Evolutionary conservation across 2,113 vertebrate species (phyloP).

Genomic region (Bos taurus): DNA sequence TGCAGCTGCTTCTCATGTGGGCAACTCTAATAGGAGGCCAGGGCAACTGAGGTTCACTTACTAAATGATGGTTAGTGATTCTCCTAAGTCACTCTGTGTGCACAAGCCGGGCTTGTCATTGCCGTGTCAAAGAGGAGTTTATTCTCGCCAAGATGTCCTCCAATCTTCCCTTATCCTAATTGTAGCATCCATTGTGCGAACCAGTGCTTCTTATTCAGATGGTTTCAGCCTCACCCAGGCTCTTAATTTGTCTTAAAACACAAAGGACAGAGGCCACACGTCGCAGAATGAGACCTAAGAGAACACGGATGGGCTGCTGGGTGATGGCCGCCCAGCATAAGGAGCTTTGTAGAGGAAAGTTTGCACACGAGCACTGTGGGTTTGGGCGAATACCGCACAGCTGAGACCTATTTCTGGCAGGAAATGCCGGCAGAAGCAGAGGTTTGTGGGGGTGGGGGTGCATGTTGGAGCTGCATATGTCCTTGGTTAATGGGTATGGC

Average conservation of each 20-base stretch:
- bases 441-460: background rate
- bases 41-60: background rate
- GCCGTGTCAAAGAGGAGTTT: background rate
- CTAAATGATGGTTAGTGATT: background rate
- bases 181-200: background rate
- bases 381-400: background rate
- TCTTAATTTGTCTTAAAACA: background rate
- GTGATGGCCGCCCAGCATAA: background rate
- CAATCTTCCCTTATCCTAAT: background rate
- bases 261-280: background rate
- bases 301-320: background rate
- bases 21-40: background rate
- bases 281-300: background rate
- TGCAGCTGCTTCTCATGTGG: background rate
- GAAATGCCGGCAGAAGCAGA: background rate
- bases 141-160: background rate
- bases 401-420: conserved; percentile 47
- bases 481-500: conserved; percentile 4
- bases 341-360: background rate
- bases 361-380: background rate
- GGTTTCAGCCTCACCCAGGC: background rate
- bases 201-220: background rate
- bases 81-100: background rate
- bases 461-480: background rate
- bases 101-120: background rate